Evolutionary conservation across 2,113 vertebrate species (phyloP), one percentile per base, ranked within the genome.

Genomic region (Dicaeum eximium): DNA sequence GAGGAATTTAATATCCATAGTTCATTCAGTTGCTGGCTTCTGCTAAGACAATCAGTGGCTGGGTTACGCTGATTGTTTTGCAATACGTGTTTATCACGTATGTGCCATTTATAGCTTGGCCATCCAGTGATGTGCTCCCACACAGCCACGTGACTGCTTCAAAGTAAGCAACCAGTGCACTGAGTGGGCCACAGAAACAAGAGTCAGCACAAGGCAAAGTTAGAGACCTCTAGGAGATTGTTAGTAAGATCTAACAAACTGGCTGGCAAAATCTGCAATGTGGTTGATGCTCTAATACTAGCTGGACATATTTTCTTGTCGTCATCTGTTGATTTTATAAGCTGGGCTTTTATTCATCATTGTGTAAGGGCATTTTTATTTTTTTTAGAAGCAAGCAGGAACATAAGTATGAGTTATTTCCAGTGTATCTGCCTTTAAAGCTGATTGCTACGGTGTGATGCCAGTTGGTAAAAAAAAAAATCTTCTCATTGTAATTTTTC

Each of bases 281-380:
- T 56, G 13, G 31, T 58, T 74, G 35, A 48, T 92, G n/a, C 28
- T 53, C 5, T 77, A 13, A 13, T 62, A 38, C 50, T 61, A 66
- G 37, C 30, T 73, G 75, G 81, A 70, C 7, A 2, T 60, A 44
- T 13, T 66, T 77, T 84, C 58, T 80, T 88, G 15, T 42, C 27
- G 7, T 95, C 58, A 56, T 82, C 67, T 60, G 50, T 83, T 80
- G 75, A 44, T 90, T 92, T 92, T 28, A 58, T 81, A 48, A 72
- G 44, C 51, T 78, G 60, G 70, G 27, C 27, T 92, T 83, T 88
- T 92, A 11, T 75, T 81, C 13, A 19, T n/a, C 25, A 17, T 21
- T 80, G 31, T 47, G 13, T 67, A 71, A 74, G 28, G 40, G 16
- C 11, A 15, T 90, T 90, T 92, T 78, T 51, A 53, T 64, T 67